Evolutionary conservation across 1,140 invertebrate species (phyloP).

Genomic region (Drosophila rhopaloa): DNA sequence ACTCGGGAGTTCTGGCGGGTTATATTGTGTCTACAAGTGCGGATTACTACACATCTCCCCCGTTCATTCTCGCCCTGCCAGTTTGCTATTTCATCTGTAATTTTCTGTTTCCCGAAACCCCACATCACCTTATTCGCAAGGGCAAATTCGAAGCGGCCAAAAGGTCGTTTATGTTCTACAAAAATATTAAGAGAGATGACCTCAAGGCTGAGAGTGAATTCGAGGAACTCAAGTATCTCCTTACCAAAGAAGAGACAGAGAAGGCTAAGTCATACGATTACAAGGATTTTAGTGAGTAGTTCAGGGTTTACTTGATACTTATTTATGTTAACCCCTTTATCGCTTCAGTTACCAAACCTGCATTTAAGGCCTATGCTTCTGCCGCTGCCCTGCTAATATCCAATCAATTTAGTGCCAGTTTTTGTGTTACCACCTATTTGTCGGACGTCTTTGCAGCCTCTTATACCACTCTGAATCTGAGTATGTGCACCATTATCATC

Average conservation of each 20-base stretch:
- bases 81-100: conserved; percentile 88
- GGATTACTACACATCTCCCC: conserved; percentile 88
- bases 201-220: conserved; percentile 45
- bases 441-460: conserved; percentile 88
- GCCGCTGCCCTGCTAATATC: conserved; percentile 37
- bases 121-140: conserved; percentile 88
- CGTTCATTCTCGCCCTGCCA: conserved; percentile 88
- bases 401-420: conserved; percentile 61
- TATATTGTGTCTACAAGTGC: conserved; percentile 90
- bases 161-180: conserved; percentile 85
- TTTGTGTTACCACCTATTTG: conserved; percentile 62
- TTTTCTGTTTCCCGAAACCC: conserved; percentile 92
- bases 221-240: conserved; percentile 40
- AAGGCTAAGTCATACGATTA: conserved; percentile 38
- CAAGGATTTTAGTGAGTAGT: conserved; percentile 70
- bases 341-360: conserved; percentile 36
- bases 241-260: conserved; percentile 45
- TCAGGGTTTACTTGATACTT: neutral
- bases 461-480: conserved; percentile 85
- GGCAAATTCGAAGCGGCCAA: conserved; percentile 88
- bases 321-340: neutral
- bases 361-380: conserved; percentile 45
- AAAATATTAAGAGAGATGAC: conserved; percentile 49
- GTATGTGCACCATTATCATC: conserved; percentile 86
- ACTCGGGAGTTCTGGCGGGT: conserved; percentile 90